Base-by-base conservation (phyloP, 2,113 vertebrate species). In the Sprattus sprattus region DNA sequence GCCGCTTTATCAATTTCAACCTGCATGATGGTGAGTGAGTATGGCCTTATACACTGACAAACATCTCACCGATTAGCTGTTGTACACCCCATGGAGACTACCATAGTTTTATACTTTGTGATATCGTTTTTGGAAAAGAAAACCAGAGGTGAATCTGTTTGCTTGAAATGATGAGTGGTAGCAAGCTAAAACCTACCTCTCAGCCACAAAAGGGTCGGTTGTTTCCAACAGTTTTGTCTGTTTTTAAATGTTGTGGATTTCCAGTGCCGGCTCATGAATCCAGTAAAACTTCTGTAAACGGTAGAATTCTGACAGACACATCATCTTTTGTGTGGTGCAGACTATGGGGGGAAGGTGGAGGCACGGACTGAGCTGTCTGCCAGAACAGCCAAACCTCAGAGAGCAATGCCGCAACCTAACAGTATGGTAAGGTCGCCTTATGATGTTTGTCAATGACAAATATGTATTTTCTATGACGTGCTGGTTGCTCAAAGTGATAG, bases 1-100 rank as follows among this genome's bases (percentile, higher is more conserved):
- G 96, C 96, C 99, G 96, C 91, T 97, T 98, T 91, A 97, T 99
- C 93, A 97, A 95, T 0, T 83, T 96, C 91, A 96, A 93, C 92
- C 96, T 97, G 92, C 97, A 95, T 93, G 96, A 98, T 57, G 97
- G 98, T 99, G 93, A 89, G 95, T 78, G 25, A 71, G 9, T 20
- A 1, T 1, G 39, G 39, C 39, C 39, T 39, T 39, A 39, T 39
- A 39, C 39, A 39, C 50, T 54, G 6, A 11, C 60, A 64, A 25
- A 64, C 22, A 25, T 25, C 8, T 6, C 60, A 64, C n/a, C 8
- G 54, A 13, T 54, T 3, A 0, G 52, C 16, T 60, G 6, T 60
- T 60, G 15, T 4, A 18, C 18, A 60, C 20, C 20, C 20, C 54
- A 5, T 60, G 18, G 20, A 60, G 18, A n/a, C 54, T 22, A 6